Base-by-base conservation (phyloP, 2,113 vertebrate species). In the Neodontobutis hainanensis region DNA sequence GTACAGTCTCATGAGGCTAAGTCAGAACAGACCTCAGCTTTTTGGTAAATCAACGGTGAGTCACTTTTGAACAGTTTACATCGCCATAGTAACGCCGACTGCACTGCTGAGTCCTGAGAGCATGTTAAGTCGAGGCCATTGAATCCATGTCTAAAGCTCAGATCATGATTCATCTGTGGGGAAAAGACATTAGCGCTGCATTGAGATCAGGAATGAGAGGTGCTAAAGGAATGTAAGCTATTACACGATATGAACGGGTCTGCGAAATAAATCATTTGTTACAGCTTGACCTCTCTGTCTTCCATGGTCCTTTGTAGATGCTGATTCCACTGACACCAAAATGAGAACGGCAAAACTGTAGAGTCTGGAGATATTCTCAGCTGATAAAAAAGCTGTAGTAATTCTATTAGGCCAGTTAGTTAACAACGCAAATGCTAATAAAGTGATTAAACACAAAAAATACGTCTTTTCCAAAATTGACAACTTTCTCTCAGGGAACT, bases 71-170 rank as follows among this genome's bases (percentile, higher is more conserved):
- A 70, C 61, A 59, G 81, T 59, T 65, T 49, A 60, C 32, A 38
- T 85, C 51, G 0, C 86, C 79, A 80, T 85, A 73, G 81, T 48
- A 74, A 84, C 81, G 9, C 44, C 38, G 55, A 48, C 65, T 40
- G 68, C 16, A 52, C 64, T 68, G 73, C 62, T 50, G 11, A 59
- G 49, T 61, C 58, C n/a, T 50, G 34, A 68, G 34, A 68, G 58
- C 73, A 42, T 67, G 62, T 67, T 70, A 47, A 58, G 15, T 62
- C 70, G 50, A 19, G 55, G 59, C 58, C 52, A 51, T 62, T 75
- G 61, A 77, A 70, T 67, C 15, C 56, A 56, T 2, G 15, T 16
- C 68, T 44, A 47, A 64, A 75, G 47, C 68, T 75, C 49, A 38
- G 42, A 40, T 64, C n/a, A 15, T 78, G 85, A 80, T 60, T 86